phyloP scores from a whole-genome alignment of 2,113 vertebrate species.

The Ptyas mucosa region DNA sequence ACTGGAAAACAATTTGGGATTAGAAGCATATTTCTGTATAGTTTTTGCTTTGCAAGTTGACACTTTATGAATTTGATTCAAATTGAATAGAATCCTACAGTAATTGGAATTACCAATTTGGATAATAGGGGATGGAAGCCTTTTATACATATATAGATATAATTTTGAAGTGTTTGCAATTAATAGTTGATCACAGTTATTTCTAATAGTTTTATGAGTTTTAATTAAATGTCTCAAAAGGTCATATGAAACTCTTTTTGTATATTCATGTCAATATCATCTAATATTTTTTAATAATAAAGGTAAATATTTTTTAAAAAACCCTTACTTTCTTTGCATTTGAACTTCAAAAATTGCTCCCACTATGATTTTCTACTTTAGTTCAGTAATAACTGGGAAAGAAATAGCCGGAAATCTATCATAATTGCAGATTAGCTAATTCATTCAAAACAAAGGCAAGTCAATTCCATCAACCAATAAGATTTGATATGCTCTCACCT shows the following conservation, averaged over 20 bases:
- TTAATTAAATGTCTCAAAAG: neutral
- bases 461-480: neutral
- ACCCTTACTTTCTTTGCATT: neutral
- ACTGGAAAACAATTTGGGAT: too few species aligned
- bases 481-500: neutral
- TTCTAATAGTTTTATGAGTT: neutral
- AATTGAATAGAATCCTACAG: neutral
- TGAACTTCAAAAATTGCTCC: neutral
- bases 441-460: neutral
- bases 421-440: neutral
- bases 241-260: neutral
- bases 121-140: neutral
- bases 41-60: neutral
- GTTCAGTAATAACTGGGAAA: neutral
- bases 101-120: neutral
- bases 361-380: neutral
- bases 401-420: neutral
- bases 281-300: constrained; percentile 3
- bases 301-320: neutral
- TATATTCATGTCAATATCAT: neutral
- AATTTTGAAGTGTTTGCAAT: neutral
- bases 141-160: neutral
- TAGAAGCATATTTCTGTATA: neutral
- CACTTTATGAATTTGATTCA: neutral
- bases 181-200: neutral